Conservation (phyloP, 1,140 invertebrate genomes). For the Tetramorium alpestre region DNA sequence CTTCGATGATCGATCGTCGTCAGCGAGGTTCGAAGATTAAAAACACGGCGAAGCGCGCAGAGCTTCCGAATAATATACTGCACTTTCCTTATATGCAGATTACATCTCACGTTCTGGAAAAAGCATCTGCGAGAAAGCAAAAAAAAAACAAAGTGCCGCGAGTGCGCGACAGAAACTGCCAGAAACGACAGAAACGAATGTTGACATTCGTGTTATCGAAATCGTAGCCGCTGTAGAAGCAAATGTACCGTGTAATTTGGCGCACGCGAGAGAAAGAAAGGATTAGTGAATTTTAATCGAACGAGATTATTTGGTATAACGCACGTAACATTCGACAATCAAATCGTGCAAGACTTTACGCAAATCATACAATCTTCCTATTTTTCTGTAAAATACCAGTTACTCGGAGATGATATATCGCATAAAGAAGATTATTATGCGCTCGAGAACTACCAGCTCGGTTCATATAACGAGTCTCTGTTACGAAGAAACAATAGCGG, state of each 20-base stretch:
- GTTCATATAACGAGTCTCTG: slow-evolving; percentile 17
- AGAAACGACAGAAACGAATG: background rate
- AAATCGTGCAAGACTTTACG: background rate
- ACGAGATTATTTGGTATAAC: slow-evolving; percentile 3
- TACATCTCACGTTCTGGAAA: slow-evolving; percentile 1
- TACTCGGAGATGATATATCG: background rate
- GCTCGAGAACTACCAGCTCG: slow-evolving; percentile 1
- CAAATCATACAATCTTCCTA: background rate
- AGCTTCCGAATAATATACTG: slow-evolving; percentile 15
- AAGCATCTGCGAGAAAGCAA: background rate
- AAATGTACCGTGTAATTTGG: background rate
- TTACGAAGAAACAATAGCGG: slow-evolving; percentile 43
- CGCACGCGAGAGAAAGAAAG: background rate
- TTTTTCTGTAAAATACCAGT: slow-evolving; percentile 17
- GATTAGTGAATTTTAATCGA: slow-evolving; percentile 21
- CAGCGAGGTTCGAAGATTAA: slow-evolving; percentile 19
- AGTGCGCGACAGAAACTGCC: background rate
- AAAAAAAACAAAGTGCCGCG: background rate
- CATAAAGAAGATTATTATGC: slow-evolving; percentile 38
- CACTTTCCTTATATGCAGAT: background rate
- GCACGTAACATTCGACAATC: slow-evolving; percentile 10
- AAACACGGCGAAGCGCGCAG: background rate
- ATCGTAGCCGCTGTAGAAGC: background rate
- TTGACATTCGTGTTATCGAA: slow-evolving; percentile 7
- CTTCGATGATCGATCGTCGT: slow-evolving; percentile 30